A percentile compares a stretch with the other conserved stretches of the same genome.
phyloP scores from a whole-genome alignment of 2,888 invertebrate genomes.

The Chydorus sphaericus region DNA sequence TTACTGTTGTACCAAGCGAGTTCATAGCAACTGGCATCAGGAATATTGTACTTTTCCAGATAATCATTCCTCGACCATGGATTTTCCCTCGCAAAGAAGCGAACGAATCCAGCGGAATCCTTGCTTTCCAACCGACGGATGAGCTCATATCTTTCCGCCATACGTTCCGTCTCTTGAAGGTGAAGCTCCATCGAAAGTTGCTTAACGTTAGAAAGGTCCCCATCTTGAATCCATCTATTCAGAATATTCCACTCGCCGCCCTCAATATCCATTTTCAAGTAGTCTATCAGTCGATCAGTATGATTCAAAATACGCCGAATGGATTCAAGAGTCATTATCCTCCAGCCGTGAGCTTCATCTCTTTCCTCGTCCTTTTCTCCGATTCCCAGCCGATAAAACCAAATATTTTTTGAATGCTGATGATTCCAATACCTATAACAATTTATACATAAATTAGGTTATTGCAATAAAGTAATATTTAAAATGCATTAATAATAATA shows the following conservation, averaged over 20 bases:
- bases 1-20: conserved; percentile 8
- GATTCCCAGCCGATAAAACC: not conserved
- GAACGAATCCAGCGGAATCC: not conserved
- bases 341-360: not conserved
- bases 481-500: not conserved
- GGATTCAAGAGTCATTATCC: not conserved
- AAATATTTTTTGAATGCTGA: not conserved
- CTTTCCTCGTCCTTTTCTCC: not conserved
- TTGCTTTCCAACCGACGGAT: not conserved
- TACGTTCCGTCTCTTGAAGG: not conserved
- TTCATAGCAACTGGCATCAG: not conserved
- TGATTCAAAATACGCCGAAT: not conserved
- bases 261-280: conserved; percentile 18
- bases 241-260: conserved; percentile 15
- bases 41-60: not conserved
- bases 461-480: not conserved
- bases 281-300: conserved; percentile 9
- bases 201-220: not conserved
- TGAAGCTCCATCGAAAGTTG: conserved; percentile 11
- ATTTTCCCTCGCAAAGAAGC: conserved; percentile 5
- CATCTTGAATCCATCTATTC: conserved; percentile 12
- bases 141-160: not conserved
- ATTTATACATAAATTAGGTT: not conserved
- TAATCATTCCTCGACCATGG: not conserved
- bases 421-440: not conserved